These are phyloP conservation scores for Nerophis ophidion DNA, from an alignment of 2,113 vertebrate species.

Conservation along the genomic window DNA sequence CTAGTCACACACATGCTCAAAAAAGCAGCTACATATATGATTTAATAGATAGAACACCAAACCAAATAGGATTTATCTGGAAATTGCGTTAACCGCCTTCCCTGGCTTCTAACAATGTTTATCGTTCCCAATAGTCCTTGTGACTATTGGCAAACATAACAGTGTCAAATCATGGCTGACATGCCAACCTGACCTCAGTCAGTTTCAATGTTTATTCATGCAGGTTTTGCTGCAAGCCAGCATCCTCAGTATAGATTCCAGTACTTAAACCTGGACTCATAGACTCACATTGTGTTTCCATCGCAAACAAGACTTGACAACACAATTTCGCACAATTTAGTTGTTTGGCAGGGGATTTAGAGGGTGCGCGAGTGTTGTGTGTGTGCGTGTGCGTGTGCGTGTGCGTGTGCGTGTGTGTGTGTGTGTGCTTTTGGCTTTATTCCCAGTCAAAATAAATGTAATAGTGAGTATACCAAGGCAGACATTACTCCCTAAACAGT, in stretches of 20 bases:
- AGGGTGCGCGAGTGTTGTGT: neutral
- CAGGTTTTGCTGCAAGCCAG: no score
- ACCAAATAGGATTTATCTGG: neutral
- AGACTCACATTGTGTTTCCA: constrained; percentile 31
- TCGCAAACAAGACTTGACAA: constrained; percentile 56
- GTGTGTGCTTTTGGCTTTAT: constrained; percentile 47
- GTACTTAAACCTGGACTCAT: no score
- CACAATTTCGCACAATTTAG: constrained; percentile 64
- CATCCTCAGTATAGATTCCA: no score
- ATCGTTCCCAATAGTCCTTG: no score
- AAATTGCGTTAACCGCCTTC: no score
- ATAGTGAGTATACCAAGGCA: constrained; percentile 38
- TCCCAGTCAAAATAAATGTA: constrained; percentile 60
- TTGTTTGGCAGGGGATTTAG: constrained; percentile 42
- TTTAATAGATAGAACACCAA: constrained; percentile 4
- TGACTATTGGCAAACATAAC: no score
- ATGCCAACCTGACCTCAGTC: no score
- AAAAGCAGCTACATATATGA: neutral
- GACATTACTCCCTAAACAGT: constrained; percentile 7
- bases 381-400: neutral
- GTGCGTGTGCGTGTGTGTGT: constrained; percentile 4
- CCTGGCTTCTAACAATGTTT: no score
- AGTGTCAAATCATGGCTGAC: no score
- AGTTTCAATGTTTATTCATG: no score
- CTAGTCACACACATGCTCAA: no score